Evolutionary conservation across 2,797 vertebrate species (phyloP).

Genomic region (Rhinatrema bivittatum): DNA sequence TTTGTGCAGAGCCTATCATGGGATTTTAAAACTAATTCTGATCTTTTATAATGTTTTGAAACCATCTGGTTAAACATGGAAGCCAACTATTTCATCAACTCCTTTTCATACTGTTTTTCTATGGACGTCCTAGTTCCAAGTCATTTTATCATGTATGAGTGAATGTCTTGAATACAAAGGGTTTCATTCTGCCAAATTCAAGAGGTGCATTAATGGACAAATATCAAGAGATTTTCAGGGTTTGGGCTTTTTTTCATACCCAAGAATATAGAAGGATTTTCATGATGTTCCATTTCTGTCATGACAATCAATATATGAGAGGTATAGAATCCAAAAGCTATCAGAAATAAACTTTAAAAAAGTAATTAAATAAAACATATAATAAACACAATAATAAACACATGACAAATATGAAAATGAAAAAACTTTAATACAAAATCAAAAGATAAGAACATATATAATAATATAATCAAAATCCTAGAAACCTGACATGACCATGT

Average conservation of each 20-base stretch:
- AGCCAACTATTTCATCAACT: slow-evolving; percentile 25
- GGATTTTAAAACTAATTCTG: slow-evolving; percentile 20
- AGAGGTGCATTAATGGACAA: slow-evolving; percentile 18
- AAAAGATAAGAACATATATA: too few relatives aligned
- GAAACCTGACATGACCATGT: too few relatives aligned
- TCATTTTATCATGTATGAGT: slow-evolving; percentile 31
- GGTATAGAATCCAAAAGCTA: too few relatives aligned
- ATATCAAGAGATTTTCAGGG: too few relatives aligned
- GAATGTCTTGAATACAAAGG: slow-evolving; percentile 21
- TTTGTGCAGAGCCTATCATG: slow-evolving; percentile 12
- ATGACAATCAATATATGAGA: too few relatives aligned
- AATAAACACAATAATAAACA: too few relatives aligned
- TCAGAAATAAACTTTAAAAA: too few relatives aligned
- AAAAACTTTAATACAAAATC: too few relatives aligned
- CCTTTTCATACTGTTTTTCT: slow-evolving; percentile 13
- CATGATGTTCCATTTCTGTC: too few relatives aligned
- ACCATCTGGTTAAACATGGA: slow-evolving; percentile 37
- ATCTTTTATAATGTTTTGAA: slow-evolving; percentile 27
- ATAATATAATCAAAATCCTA: too few relatives aligned
- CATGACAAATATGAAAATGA: too few relatives aligned
- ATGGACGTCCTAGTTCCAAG: slow-evolving; percentile 29
- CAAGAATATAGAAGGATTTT: slow-evolving; percentile 27
- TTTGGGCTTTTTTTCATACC: slow-evolving; percentile 27
- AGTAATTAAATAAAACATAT: too few relatives aligned
- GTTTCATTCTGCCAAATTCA: slow-evolving; percentile 31